Conservation (phyloP, 2,797 vertebrate genomes). For the Xiphophorus birchmanni region DNA sequence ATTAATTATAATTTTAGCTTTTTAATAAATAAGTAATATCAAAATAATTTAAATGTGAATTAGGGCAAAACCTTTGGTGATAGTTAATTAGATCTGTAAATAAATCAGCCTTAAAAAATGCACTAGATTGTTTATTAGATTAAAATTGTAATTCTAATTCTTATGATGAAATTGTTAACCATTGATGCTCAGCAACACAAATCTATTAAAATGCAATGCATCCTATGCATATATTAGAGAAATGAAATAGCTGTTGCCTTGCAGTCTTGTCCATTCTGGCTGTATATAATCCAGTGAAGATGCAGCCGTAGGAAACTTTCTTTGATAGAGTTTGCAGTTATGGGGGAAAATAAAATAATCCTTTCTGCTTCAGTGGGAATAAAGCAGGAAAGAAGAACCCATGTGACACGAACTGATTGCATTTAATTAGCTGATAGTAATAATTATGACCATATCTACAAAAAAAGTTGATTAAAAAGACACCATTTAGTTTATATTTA, state of each 20-base stretch:
- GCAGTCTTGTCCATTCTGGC: neutral
- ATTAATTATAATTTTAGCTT: neutral
- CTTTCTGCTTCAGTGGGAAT: neutral
- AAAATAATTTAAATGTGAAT: neutral
- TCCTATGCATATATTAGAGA: neutral
- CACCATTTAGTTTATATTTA: no score
- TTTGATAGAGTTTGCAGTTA: neutral
- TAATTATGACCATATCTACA: neutral
- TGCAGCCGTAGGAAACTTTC: neutral
- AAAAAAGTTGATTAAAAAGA: neutral
- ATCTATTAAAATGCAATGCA: neutral
- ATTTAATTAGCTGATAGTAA: neutral
- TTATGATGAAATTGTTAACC: neutral
- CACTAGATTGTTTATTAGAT: neutral
- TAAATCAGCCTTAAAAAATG: neutral
- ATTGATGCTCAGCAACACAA: neutral
- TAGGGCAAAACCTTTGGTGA: neutral
- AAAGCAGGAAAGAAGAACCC: neutral
- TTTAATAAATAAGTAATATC: neutral
- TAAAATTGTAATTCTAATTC: no score
- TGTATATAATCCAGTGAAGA: neutral
- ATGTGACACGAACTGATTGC: neutral
- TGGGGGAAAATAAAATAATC: neutral
- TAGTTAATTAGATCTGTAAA: constrained; percentile 1
- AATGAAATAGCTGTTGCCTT: neutral